phyloP scores from a whole-genome alignment of 2,888 invertebrate genomes.

The Drosophila testacea region DNA sequence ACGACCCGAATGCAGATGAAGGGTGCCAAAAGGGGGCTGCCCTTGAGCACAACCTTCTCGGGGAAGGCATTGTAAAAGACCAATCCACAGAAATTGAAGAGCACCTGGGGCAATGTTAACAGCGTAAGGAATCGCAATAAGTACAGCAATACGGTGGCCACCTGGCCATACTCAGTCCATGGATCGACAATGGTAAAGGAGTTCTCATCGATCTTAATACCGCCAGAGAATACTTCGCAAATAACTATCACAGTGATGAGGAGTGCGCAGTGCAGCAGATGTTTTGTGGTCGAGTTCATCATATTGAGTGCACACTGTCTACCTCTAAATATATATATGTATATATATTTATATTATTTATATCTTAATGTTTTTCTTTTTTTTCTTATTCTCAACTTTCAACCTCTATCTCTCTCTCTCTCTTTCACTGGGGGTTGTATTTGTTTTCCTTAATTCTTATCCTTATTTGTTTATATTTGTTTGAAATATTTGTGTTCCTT shows the following conservation, averaged over 20 bases:
- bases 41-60: slow-evolving; percentile 94
- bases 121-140: slow-evolving; percentile 92
- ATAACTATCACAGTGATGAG: slow-evolving; percentile 90
- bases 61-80: slow-evolving; percentile 97
- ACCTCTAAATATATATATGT: slow-evolving; percentile 1
- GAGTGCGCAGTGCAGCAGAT: slow-evolving; percentile 92
- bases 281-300: slow-evolving; percentile 88
- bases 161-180: slow-evolving; percentile 92
- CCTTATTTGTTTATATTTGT: not conserved
- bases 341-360: slow-evolving; percentile 3
- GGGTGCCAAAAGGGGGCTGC: slow-evolving; percentile 95
- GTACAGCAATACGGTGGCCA: slow-evolving; percentile 91
- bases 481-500: not conserved
- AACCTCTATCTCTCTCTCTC: not conserved
- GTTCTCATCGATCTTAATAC: slow-evolving; percentile 87
- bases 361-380: not conserved
- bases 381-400: not conserved
- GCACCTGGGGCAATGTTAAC: slow-evolving; percentile 94
- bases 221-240: slow-evolving; percentile 90
- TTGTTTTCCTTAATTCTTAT: not conserved
- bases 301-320: slow-evolving; percentile 42
- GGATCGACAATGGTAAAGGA: slow-evolving; percentile 89
- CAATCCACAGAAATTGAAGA: slow-evolving; percentile 93
- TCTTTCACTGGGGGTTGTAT: not conserved
- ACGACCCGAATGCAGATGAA: slow-evolving; percentile 97